Conservation (phyloP, 2,113 vertebrate species). For the Takifugu flavidus region DNA sequence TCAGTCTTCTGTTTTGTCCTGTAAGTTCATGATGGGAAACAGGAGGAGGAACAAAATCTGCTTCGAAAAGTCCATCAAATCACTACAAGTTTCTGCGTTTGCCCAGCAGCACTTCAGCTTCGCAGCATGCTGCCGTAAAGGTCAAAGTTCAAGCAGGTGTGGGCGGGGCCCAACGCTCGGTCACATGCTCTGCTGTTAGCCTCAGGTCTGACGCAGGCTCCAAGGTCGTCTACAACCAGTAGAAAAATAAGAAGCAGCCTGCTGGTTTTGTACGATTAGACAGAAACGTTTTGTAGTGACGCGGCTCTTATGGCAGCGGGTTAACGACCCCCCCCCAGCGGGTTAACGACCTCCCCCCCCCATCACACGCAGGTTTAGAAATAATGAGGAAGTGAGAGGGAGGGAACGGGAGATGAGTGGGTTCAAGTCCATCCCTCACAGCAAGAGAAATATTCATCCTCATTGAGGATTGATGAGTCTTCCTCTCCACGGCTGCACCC, state of each 20-base stretch:
- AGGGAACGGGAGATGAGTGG: constrained; percentile 65
- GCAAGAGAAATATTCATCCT: constrained; percentile 54
- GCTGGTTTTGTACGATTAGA: constrained; percentile 55
- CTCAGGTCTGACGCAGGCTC: constrained; percentile 46
- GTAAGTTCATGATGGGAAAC: constrained; percentile 43
- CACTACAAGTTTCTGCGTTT: constrained; percentile 59
- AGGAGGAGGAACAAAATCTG: constrained; percentile 49
- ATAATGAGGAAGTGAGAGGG: constrained; percentile 56
- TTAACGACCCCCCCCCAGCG: constrained; percentile 55
- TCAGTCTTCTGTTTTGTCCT: constrained; percentile 48
- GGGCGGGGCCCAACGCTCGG: constrained; percentile 23
- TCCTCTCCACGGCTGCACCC: constrained; percentile 48
- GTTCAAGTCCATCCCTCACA: constrained; percentile 63
- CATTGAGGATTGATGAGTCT: constrained; percentile 71
- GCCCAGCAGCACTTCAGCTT: constrained; percentile 67
- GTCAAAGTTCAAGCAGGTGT: constrained; percentile 51
- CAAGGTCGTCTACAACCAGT: constrained; percentile 54
- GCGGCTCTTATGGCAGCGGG: constrained; percentile 58
- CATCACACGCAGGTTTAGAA: constrained; percentile 56
- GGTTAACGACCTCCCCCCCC: constrained; percentile 43
- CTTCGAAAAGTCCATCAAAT: constrained; percentile 61
- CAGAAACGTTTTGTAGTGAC: constrained; percentile 52
- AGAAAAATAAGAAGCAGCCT: constrained; percentile 65
- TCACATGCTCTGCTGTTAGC: constrained; percentile 32
- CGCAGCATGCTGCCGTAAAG: constrained; percentile 58